These are phyloP conservation scores for Chitala chitala DNA, from an alignment of 2,113 vertebrate genomes.

Conservation along the genomic window DNA sequence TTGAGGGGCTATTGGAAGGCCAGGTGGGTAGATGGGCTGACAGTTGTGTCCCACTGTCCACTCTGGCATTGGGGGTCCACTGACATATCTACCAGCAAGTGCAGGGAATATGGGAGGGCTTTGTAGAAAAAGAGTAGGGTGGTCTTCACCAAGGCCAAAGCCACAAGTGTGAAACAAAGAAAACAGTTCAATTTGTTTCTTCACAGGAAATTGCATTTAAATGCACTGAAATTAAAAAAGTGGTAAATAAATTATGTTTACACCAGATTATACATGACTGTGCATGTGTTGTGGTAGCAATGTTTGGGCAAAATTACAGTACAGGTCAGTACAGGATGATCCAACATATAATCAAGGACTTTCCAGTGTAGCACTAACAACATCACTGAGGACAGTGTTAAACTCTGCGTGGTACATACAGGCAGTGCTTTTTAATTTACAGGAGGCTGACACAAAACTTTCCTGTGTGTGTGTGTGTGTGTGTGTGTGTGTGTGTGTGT, in stretches of 20 bases:
- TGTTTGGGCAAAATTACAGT: background rate
- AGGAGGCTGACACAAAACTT: too few relatives aligned
- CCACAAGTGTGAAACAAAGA: background rate
- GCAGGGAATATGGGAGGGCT: background rate
- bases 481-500: too few relatives aligned
- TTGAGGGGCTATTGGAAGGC: background rate
- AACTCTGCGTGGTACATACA: too few relatives aligned
- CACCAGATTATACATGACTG: background rate
- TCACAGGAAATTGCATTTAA: background rate
- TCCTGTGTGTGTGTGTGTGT: too few relatives aligned
- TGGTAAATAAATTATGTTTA: slow-evolving; percentile 5
- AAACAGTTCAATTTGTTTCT: background rate
- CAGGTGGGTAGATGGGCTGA: slow-evolving; percentile 45
- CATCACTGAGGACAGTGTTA: background rate
- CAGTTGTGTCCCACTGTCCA: too few relatives aligned
- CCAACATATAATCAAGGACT: background rate
- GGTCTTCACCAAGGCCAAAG: slow-evolving; percentile 9
- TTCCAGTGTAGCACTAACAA: background rate
- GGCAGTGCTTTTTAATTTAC: background rate
- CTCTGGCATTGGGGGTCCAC: too few relatives aligned
- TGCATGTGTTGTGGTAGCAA: background rate
- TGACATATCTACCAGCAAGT: too few relatives aligned
- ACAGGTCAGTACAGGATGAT: background rate
- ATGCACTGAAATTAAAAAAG: slow-evolving; percentile 1
- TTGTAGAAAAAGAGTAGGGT: too few relatives aligned